phyloP scores from a whole-genome alignment of 2,113 vertebrate species.

The Microcebus lehilahytsara region DNA sequence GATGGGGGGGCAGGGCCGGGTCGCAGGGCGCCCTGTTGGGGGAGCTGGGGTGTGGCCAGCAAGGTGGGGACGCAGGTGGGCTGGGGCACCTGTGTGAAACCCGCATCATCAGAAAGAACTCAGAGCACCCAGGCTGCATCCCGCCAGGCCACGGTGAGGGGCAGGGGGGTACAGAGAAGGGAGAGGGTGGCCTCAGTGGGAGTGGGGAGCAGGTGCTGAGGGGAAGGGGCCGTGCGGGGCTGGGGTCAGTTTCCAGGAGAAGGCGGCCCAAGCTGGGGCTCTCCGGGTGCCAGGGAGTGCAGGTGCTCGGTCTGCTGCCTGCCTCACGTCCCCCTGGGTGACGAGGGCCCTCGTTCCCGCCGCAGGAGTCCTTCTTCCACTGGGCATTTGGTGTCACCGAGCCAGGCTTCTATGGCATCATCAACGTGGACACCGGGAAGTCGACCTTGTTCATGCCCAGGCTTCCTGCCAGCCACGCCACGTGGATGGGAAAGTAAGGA shows the following conservation, averaged over 20 bases:
- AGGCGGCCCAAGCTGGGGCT: accelerated
- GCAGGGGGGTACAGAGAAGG: no score
- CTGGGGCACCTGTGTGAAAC: neutral
- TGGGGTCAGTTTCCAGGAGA: neutral
- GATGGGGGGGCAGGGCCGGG: neutral
- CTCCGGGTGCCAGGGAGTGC: neutral
- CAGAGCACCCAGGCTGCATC: neutral
- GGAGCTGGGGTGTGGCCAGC: neutral
- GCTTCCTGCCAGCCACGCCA: conserved; percentile 94
- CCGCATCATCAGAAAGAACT: neutral
- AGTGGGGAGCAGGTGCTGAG: neutral
- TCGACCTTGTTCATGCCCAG: conserved; percentile 94
- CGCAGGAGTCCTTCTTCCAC: conserved; percentile 98
- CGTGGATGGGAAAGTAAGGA: conserved; percentile 99
- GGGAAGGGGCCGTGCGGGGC: neutral
- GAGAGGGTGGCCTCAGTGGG: neutral
- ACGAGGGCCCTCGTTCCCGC: conserved; percentile 8
- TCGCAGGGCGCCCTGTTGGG: neutral
- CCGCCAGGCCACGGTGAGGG: no score
- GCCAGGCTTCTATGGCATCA: conserved; percentile 91
- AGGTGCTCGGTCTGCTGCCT: accelerated
- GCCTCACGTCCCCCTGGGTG: neutral
- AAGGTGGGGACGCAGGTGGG: no score
- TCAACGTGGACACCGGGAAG: conserved; percentile 91
- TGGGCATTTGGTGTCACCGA: conserved; percentile 97